Evolutionary conservation across 2,797 vertebrate species (phyloP), one percentile per base, ranked within the genome.

Genomic region (Mormyrops attenuatus): DNA sequence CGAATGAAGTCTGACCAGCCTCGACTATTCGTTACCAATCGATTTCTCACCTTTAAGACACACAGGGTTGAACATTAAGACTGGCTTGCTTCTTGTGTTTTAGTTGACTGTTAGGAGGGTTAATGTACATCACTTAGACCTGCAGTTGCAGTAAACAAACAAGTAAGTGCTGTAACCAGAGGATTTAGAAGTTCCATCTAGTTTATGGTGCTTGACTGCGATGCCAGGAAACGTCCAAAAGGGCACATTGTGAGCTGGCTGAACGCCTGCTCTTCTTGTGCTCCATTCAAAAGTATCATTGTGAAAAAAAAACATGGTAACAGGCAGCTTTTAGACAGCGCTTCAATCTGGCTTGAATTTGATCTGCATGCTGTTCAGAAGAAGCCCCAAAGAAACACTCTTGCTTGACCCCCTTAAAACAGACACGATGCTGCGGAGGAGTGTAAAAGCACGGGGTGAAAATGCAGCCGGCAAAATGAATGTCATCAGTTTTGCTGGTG

Each of bases 401-500:
- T 7, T 50, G 55, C 57, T 50, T 30, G 80, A 5, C 69, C 87
- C 41, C 91, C 92, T 93, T 91, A 91, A 95, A 95, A 94, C 94
- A 94, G 91, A 92, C 88, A 92, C 94, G 95, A 95, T 84, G 89
- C 55, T 93, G 90, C 55, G 30, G 90, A 91, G 87, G 30, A 73
- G 90, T 89, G 90, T 92, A 91, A 93, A 92, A 91, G 86, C 92
- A 90, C 5, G 85, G 90, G 94, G 87, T 95, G 95, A 95, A 94
- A 95, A 95, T 95, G 95, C 92, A 90, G 87, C 88, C 38, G 91
- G 92, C 95, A 96, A 95, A 92, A 89, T 91, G 60, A 91, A 92
- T 92, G 93, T 94, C 94, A 93, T 95, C 92, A 91, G 93, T 93
- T 95, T 92, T 92, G 89, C 47, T 15, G 34, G 80, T 22, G 41